These are phyloP conservation scores for Lysandra bellargus DNA, from an alignment of 2,888 invertebrate species.

Conservation along the genomic window DNA sequence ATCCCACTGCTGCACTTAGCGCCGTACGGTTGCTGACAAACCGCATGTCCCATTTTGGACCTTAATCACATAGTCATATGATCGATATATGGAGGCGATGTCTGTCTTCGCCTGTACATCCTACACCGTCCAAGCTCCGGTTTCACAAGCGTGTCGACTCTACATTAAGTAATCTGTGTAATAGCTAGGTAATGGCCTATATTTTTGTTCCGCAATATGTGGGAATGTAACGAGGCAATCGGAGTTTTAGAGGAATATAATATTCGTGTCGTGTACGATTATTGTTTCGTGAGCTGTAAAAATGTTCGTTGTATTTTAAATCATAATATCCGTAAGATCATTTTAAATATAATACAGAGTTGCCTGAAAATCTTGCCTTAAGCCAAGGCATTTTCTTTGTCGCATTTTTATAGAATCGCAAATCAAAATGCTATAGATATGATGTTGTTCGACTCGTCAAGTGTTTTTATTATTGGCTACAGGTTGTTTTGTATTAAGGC, in stretches of 20 bases:
- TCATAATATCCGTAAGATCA: not conserved
- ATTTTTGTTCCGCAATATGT: conserved; percentile 33
- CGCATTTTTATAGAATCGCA: too few relatives aligned
- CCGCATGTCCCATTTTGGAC: not conserved
- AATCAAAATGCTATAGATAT: too few relatives aligned
- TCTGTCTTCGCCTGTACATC: conserved; percentile 32
- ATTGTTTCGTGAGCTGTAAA: not conserved
- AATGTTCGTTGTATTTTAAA: not conserved
- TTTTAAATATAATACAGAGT: not conserved
- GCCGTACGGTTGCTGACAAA: conserved; percentile 36
- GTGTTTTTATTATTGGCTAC: too few relatives aligned
- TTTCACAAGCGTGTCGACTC: conserved; percentile 40
- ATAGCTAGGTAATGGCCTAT: conserved; percentile 37
- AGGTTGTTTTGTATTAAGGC: too few relatives aligned
- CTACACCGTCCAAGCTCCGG: conserved; percentile 39
- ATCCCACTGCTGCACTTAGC: conserved; percentile 41
- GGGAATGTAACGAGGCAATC: conserved; percentile 26
- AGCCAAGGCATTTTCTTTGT: too few relatives aligned
- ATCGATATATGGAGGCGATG: not conserved
- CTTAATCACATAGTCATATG: not conserved
- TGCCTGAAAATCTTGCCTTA: too few relatives aligned
- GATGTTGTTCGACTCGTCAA: too few relatives aligned
- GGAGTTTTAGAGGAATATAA: conserved; percentile 19
- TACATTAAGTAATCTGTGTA: conserved; percentile 37
- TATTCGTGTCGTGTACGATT: conserved; percentile 5